Percentiles rank a stretch among this genome's conserved stretches.
Conservation (phyloP, 2,797 vertebrate species). For the Chaetodon trifasciatus region DNA sequence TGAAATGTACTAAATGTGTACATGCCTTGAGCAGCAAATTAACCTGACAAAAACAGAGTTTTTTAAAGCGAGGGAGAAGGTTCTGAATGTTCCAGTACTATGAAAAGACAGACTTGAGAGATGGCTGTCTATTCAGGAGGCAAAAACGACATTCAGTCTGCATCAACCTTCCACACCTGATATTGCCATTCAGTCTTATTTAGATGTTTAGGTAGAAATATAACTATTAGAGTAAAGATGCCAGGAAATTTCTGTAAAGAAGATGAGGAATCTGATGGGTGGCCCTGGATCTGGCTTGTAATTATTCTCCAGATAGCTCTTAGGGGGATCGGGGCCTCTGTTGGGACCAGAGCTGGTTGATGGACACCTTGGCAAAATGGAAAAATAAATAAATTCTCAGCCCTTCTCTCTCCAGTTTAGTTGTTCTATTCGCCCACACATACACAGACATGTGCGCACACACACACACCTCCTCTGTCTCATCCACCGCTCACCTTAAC, state of each 20-base stretch:
- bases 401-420: conserved; percentile 8
- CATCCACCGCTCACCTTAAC: conserved; percentile 16
- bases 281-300: conserved; percentile 21
- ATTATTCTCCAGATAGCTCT: conserved; percentile 41
- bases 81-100: not conserved
- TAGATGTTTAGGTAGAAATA: conserved; percentile 13
- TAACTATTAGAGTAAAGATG: conserved; percentile 10
- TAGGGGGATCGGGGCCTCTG: conserved; percentile 20
- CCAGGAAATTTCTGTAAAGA: not conserved
- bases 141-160: not conserved
- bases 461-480: not conserved
- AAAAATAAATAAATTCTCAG: conserved; percentile 22
- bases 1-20: not conserved
- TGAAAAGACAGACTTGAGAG: not conserved
- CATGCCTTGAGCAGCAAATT: not conserved
- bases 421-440: not conserved
- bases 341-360: conserved; percentile 18
- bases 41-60: not conserved
- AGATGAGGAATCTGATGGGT: conserved; percentile 28
- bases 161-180: not conserved
- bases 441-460: not conserved
- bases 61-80: not conserved
- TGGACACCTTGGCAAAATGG: conserved; percentile 11
- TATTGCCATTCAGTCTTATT: not conserved
- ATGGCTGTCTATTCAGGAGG: not conserved